Evolutionary conservation across 2,888 invertebrate species (phyloP).

Genomic region (Crepidodera aurea): DNA sequence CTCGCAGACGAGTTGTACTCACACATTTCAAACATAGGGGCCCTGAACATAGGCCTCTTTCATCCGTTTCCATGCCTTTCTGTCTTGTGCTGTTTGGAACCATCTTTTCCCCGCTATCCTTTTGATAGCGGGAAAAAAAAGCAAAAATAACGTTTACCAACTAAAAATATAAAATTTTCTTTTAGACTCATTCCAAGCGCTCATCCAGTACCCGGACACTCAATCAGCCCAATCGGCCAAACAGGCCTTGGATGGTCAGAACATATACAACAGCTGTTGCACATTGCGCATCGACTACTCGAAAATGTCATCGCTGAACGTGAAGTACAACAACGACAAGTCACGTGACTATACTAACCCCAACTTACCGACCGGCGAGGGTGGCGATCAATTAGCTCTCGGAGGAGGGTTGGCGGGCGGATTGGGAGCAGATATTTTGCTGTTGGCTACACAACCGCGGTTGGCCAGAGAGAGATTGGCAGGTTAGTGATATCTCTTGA

Average conservation of each 20-base stretch:
- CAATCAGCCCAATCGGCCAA: conserved; percentile 97
- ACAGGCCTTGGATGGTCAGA: conserved; percentile 96
- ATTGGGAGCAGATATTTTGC: conserved; percentile 72
- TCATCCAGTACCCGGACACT: conserved; percentile 98
- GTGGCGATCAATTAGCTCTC: conserved; percentile 70
- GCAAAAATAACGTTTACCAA: too few species aligned
- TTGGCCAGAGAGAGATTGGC: conserved; percentile 66
- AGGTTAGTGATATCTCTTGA: conserved; percentile 49
- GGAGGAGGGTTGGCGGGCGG: conserved; percentile 64
- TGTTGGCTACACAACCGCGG: conserved; percentile 65
- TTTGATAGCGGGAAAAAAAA: too few species aligned
- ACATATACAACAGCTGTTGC: conserved; percentile 99
- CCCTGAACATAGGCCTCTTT: too few species aligned
- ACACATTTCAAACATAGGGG: too few species aligned
- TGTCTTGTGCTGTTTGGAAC: too few species aligned
- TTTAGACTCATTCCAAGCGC: conserved; percentile 95
- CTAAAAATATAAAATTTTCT: conserved; percentile 49
- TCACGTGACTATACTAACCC: conserved; percentile 99
- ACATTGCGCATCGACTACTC: conserved; percentile 99
- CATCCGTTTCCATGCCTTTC: too few species aligned
- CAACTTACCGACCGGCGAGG: conserved; percentile 95
- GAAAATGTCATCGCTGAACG: conserved; percentile 96
- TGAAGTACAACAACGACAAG: conserved; percentile 99
- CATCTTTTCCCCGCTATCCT: too few species aligned
- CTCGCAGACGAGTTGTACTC: too few species aligned